Percentiles rank a stretch among this genome's conserved stretches.
phyloP scores from a whole-genome alignment of 1,140 invertebrate genomes.

The Scylla paramamosain region DNA sequence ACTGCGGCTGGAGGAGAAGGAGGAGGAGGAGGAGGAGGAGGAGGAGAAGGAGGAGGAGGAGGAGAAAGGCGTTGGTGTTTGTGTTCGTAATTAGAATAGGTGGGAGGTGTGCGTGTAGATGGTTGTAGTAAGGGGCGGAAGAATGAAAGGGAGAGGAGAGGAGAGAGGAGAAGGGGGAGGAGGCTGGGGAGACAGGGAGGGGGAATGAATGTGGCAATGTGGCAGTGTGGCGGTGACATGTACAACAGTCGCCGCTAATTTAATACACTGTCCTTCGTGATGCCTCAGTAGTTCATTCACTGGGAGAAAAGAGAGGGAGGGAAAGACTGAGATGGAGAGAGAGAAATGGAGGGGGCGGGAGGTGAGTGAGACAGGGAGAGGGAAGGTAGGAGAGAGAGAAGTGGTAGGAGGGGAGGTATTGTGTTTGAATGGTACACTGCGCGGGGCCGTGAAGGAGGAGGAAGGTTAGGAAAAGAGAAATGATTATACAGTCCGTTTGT shows the following conservation, averaged over 20 bases:
- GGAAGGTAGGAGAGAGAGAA: not conserved
- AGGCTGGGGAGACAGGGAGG: not conserved
- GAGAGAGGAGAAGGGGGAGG: not conserved
- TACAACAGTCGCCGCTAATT: not conserved
- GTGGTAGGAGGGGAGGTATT: not conserved
- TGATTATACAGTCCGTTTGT: not conserved
- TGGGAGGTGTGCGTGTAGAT: not conserved
- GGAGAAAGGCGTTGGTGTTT: not conserved
- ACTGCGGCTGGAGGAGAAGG: not conserved
- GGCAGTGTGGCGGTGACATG: not conserved
- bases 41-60: not conserved
- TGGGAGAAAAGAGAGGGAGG: not conserved
- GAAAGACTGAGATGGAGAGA: not conserved
- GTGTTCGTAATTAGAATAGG: slow-evolving; percentile 22
- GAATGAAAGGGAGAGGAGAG: not conserved
- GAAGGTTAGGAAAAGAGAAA: not conserved
- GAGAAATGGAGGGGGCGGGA: not conserved
- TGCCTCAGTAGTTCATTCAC: not conserved
- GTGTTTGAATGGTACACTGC: not conserved
- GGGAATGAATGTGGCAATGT: not conserved
- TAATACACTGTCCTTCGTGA: not conserved
- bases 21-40: not conserved
- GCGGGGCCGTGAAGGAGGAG: not conserved
- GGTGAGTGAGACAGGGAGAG: not conserved
- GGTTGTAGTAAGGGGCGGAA: not conserved